Base-by-base conservation (phyloP, 2,797 vertebrate genomes). In the Myiotriccus ornatus region DNA sequence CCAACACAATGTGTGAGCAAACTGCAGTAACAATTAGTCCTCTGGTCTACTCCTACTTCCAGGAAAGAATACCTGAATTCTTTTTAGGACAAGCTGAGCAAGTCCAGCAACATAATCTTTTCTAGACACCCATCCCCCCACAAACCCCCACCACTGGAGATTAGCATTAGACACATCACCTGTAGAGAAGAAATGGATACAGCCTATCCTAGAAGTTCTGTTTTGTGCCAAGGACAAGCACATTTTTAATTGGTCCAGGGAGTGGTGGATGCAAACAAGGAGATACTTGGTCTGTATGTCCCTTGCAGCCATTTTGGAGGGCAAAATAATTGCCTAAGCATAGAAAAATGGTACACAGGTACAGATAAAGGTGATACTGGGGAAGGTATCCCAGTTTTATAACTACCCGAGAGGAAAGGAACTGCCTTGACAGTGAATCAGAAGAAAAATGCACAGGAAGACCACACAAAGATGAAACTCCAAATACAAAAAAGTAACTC, bases 111-210 rank as follows among this genome's bases (percentile, higher is more conserved):
- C 2, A 2, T 39, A 83, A 10, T 2, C 15, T 47, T 73, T 65
- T 67, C 30, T 28, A 24, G 10, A 68, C 8, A 24, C 16, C 53
- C 27, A 9, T 17, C 12, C 9, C 4, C 3, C 5, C 10, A 27
- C 6, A n/a, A n/a, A n/a, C 4, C 3, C 9, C 13, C 13, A 1
- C 30, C 18, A 27, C 0, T 27, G 8, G 9, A 55, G 9, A 35
- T 23, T 0, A 57, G 12, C n/a, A 67, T 21, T 46, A 39, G 34
- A 34, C 12, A 55, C 4, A 10, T 37, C 21, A 89, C 5, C 6
- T 39, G 19, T n/a, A 27, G 1, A 4, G 23, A 34, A 44, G 11
- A 84, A 79, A 53, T 5, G 7, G 14, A 35, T 64, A 55, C 32
- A 46, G 25, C 10, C 19, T n/a, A 28, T 49, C 32, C 34, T 28